These are phyloP conservation scores for Torymus aiolomorphi DNA, from an alignment of 2,888 invertebrate genomes.

Conservation along the genomic window DNA sequence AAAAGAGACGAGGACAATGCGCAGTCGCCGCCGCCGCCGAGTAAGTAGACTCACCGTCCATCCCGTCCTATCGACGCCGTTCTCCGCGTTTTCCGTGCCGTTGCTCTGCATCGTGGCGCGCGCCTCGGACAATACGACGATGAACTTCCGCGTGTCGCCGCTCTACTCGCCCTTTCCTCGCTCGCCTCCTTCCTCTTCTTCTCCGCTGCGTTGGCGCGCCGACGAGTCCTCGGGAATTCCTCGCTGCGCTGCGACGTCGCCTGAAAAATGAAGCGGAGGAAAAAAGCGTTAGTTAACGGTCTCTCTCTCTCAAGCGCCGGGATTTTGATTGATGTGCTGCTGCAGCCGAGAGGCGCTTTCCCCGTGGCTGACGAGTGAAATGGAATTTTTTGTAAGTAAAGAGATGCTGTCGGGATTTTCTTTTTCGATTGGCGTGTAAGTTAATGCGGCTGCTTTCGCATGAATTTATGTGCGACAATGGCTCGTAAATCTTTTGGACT, in stretches of 20 bases:
- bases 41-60: conserved; percentile 70
- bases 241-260: too few species aligned
- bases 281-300: conserved; percentile 43
- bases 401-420: too few species aligned
- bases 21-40: background rate
- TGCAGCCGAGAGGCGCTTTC: too few species aligned
- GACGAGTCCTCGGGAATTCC: too few species aligned
- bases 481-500: too few species aligned
- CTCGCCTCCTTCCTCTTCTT: background rate
- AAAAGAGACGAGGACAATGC: background rate
- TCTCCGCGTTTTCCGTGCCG: conserved; percentile 72
- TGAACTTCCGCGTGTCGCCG: conserved; percentile 53
- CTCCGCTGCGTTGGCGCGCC: background rate
- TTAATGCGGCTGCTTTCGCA: too few species aligned
- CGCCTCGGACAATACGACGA: conserved; percentile 30
- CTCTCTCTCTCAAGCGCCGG: background rate
- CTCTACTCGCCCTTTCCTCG: background rate
- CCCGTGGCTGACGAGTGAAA: too few species aligned
- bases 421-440: too few species aligned
- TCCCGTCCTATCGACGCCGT: conserved; percentile 72
- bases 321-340: too few species aligned
- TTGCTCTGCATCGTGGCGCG: conserved; percentile 72
- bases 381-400: too few species aligned
- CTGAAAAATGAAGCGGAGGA: conserved; percentile 25
- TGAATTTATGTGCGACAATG: too few species aligned